Evolutionary conservation across 2,797 vertebrate species (phyloP), one percentile per base, ranked within the genome.

Genomic region (Lutjanus campechanus): DNA sequence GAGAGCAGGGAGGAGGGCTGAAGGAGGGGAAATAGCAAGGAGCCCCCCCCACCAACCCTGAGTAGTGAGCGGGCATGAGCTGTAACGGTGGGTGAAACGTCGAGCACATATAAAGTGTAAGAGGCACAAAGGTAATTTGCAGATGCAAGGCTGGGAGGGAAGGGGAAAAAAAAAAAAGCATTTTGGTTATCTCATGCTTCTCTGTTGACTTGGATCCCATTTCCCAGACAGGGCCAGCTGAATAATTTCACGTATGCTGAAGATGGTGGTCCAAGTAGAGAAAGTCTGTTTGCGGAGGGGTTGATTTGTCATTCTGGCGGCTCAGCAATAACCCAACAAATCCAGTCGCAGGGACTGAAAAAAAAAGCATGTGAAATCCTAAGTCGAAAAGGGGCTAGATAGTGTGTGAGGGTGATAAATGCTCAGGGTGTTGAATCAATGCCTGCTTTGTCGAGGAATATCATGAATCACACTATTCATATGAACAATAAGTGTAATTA

Each of bases 301-400:
- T 74, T 85, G 88, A 88, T 90, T 90, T 78, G 76, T 91, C 71
- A 84, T 86, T 85, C 64, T 81, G 85, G 81, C 51, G 40, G 73
- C 77, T 87, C 85, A 80, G 89, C 78, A 85, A 74, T 74, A 89
- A 72, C 73, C 29, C 78, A 68, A 86, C 72, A 87, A 83, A 86
- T 77, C 84, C 77, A 78, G 73, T 10, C 58, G 58, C 55, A 36
- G 66, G 56, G 76, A 64, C 22, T 29, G 40, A 56, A 74, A 76
- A 56, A 74, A 76, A 82, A 79, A 56, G 70, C 60, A 72, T 11
- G 25, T 40, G 73, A 72, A 69, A 78, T 41, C 8, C 43, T 4
- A 4, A 67, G 58, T 53, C 70, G 20, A 65, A 82, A 74, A 77
- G 25, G 25, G 63, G 72, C 64, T 2, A 36, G 76, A 62, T 17